Evolutionary conservation across 2,797 vertebrate species (phyloP).

Genomic region (Oreochromis mossambicus): DNA sequence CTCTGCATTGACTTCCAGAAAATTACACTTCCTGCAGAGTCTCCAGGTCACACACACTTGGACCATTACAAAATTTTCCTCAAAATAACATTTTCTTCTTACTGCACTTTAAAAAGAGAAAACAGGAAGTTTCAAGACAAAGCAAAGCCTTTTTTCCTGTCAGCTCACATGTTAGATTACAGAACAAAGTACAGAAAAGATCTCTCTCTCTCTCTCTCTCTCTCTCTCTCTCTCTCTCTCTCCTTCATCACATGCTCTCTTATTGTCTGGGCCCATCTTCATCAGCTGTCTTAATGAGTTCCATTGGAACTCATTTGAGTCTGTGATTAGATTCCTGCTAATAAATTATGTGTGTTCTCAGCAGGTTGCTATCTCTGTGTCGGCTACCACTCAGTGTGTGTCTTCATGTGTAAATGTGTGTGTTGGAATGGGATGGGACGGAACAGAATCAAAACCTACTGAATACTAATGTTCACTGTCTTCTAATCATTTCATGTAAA

Average conservation of each 20-base stretch:
- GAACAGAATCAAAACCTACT: neutral
- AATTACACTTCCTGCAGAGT: neutral
- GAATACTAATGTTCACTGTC: neutral
- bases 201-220: neutral
- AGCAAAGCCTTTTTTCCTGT: neutral
- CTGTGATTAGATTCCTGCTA: slow-evolving; percentile 69
- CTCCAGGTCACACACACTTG: neutral
- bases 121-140: slow-evolving; percentile 20
- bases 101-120: slow-evolving; percentile 27
- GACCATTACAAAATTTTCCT: neutral
- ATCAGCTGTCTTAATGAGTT: slow-evolving; percentile 74
- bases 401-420: neutral
- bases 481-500: neutral
- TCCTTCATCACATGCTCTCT: neutral
- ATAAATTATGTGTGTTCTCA: slow-evolving; percentile 73
- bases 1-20: neutral
- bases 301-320: slow-evolving; percentile 71
- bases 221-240: neutral
- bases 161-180: slow-evolving; percentile 22
- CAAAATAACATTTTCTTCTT: slow-evolving; percentile 13
- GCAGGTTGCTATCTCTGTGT: slow-evolving; percentile 57
- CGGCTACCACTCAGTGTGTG: slow-evolving; percentile 8
- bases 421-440: neutral
- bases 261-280: slow-evolving; percentile 61
- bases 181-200: neutral